phyloP scores from a whole-genome alignment of 2,797 vertebrate species.

The Pangasius mekongensis region DNA sequence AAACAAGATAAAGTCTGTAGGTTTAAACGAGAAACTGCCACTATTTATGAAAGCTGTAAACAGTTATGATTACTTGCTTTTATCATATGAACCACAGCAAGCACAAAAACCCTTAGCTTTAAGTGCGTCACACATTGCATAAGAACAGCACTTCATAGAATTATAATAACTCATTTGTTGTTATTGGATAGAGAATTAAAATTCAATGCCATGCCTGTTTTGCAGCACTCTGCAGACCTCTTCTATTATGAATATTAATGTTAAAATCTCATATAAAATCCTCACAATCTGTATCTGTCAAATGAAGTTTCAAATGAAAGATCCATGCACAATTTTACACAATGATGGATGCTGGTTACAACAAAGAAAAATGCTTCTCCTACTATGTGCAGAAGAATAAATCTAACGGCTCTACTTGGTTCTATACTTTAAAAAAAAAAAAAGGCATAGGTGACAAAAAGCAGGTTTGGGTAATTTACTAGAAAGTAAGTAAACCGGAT shows the following conservation, averaged over 20 bases:
- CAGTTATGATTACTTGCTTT: slow-evolving; percentile 27
- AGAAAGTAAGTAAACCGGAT: slow-evolving; percentile 28
- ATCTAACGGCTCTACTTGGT: neutral
- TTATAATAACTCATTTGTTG: slow-evolving; percentile 2
- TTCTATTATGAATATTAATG: slow-evolving; percentile 15
- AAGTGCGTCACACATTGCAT: slow-evolving; percentile 4
- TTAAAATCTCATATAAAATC: slow-evolving; percentile 3
- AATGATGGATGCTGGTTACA: neutral
- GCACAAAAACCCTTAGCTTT: neutral
- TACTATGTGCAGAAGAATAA: neutral
- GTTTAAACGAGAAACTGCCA: slow-evolving; percentile 7
- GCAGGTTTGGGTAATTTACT: slow-evolving; percentile 8
- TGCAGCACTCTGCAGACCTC: neutral
- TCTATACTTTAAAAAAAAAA: neutral
- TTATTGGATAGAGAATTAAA: slow-evolving; percentile 4
- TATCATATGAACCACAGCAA: slow-evolving; percentile 13
- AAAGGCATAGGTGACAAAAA: neutral
- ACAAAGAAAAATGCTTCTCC: neutral
- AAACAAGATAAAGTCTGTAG: slow-evolving; percentile 16
- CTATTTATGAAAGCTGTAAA: slow-evolving; percentile 19
- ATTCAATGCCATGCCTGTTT: slow-evolving; percentile 1
- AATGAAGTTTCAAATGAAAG: slow-evolving; percentile 10
- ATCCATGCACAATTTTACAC: slow-evolving; percentile 2
- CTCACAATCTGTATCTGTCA: slow-evolving; percentile 10
- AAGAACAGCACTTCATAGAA: neutral